Conservation (phyloP, 2,888 invertebrate species). For the Lochmaea capreae region DNA sequence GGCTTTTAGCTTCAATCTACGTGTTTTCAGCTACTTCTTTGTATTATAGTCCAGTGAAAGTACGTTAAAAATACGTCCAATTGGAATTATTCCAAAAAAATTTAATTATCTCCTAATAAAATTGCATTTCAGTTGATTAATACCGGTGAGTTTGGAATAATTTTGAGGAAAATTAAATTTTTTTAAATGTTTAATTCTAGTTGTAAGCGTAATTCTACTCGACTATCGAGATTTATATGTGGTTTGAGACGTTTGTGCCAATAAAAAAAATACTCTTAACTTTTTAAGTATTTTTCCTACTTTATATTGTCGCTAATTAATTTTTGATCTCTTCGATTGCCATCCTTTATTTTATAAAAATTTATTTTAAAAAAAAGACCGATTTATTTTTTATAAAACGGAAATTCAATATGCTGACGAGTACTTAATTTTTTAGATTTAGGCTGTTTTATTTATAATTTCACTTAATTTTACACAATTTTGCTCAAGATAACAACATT, state of each 20-base stretch:
- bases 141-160: too few species aligned
- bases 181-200: not conserved
- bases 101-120: not conserved
- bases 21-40: slow-evolving; percentile 29
- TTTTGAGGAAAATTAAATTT: not conserved
- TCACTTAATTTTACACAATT: not conserved
- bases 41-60: slow-evolving; percentile 8
- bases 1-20: slow-evolving; percentile 27
- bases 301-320: slow-evolving; percentile 15
- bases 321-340: slow-evolving; percentile 29
- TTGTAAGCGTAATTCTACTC: not conserved
- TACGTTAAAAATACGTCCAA: not conserved
- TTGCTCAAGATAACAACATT: slow-evolving; percentile 8
- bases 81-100: not conserved
- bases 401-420: slow-evolving; percentile 6
- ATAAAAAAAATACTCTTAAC: slow-evolving; percentile 46
- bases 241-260: slow-evolving; percentile 50
- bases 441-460: slow-evolving; percentile 10
- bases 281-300: slow-evolving; percentile 30
- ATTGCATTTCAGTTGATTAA: too few species aligned
- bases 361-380: slow-evolving; percentile 1
- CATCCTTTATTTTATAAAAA: slow-evolving; percentile 20
- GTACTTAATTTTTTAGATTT: slow-evolving; percentile 19
- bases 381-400: slow-evolving; percentile 2
- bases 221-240: slow-evolving; percentile 38